These are phyloP conservation scores for Catharus fuscescens DNA, from an alignment of 2,113 vertebrate species.

Conservation along the genomic window DNA sequence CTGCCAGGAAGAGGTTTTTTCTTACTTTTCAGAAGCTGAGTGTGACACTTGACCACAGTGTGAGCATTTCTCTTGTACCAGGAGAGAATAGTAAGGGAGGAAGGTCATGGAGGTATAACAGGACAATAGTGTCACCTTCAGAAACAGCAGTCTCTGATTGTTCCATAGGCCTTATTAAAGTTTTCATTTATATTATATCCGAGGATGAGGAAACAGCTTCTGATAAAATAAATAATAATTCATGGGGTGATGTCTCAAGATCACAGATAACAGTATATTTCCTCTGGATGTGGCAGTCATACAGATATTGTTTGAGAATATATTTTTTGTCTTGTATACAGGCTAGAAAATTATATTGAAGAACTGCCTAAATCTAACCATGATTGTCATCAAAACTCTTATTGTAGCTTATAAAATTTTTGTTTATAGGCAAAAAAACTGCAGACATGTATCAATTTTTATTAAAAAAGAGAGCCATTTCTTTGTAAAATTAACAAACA, in stretches of 20 bases:
- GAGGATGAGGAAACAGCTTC: not conserved
- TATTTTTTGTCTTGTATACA: not conserved
- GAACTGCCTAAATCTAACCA: not conserved
- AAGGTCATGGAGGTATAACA: not conserved
- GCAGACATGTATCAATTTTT: not conserved
- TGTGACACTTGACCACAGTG: not conserved
- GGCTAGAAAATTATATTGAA: not conserved
- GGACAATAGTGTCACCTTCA: not conserved
- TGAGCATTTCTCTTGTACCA: not conserved
- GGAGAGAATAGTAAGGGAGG: not conserved
- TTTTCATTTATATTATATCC: not conserved
- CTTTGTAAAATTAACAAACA: not conserved
- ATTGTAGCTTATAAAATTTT: not conserved
- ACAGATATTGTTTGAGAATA: not conserved
- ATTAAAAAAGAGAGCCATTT: not conserved
- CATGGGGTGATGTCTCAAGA: not conserved
- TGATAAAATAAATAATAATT: conserved; percentile 5
- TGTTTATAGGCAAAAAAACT: not conserved
- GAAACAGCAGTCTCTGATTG: not conserved
- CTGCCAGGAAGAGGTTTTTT: not conserved
- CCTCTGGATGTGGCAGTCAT: not conserved
- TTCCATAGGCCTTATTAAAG: not conserved
- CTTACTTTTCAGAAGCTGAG: not conserved
- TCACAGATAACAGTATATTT: not conserved
- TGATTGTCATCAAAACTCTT: not conserved